These are phyloP conservation scores for Drosophila basisetae DNA, from an alignment of 2,888 invertebrate genomes.

Conservation along the genomic window DNA sequence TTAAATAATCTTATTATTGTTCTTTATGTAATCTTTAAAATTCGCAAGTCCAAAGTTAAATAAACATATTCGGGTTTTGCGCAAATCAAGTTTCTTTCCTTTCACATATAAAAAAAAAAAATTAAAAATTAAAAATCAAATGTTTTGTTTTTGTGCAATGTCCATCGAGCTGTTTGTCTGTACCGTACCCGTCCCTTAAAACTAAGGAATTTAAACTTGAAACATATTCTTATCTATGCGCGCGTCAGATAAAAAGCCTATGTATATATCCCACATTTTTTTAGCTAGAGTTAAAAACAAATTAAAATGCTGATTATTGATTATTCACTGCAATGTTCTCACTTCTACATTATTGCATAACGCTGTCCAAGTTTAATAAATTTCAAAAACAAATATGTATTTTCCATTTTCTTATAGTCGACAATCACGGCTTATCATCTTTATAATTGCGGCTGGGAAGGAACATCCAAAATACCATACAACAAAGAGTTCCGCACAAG, in stretches of 20 bases:
- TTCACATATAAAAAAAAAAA: not conserved
- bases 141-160: not conserved
- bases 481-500: slow-evolving; percentile 69
- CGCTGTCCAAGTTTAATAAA: not conserved
- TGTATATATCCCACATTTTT: not conserved
- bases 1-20: not conserved
- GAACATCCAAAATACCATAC: slow-evolving; percentile 5
- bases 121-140: too few relatives aligned
- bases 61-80: not conserved
- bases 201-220: not conserved
- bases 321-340: not conserved
- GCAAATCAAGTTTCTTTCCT: too few relatives aligned
- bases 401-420: slow-evolving; percentile 59
- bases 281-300: not conserved
- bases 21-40: not conserved
- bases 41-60: not conserved
- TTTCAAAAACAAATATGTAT: not conserved
- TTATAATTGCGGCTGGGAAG: slow-evolving; percentile 83
- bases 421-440: slow-evolving; percentile 77
- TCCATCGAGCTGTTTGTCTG: not conserved
- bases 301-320: not conserved
- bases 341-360: not conserved
- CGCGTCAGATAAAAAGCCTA: not conserved
- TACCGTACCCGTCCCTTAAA: not conserved
- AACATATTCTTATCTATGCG: not conserved